A percentile compares a stretch with the other conserved stretches of the same genome.
phyloP scores from a whole-genome alignment of 2,113 vertebrate species.

The Daboia siamensis region DNA sequence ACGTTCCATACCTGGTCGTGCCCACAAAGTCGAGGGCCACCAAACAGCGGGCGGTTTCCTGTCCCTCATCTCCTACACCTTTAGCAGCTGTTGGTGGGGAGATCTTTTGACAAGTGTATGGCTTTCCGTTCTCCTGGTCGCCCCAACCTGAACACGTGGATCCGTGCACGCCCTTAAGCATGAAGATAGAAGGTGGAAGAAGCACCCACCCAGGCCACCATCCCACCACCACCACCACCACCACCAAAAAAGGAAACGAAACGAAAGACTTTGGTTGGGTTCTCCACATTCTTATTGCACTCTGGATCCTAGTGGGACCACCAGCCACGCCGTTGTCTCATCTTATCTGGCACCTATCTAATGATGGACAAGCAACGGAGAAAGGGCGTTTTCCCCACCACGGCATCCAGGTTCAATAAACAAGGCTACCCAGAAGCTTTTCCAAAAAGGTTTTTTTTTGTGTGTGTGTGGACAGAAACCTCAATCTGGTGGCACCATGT shows the following conservation, averaged over 20 bases:
- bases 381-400: slow-evolving; percentile 41
- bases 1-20: slow-evolving; percentile 57
- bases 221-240: background rate
- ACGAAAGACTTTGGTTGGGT: slow-evolving; percentile 64
- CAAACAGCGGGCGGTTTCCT: slow-evolving; percentile 54
- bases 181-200: background rate
- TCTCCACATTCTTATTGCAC: slow-evolving; percentile 62
- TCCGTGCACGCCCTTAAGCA: slow-evolving; percentile 24
- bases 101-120: slow-evolving; percentile 61
- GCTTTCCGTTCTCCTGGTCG: slow-evolving; percentile 46
- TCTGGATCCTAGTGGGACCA: slow-evolving; percentile 55
- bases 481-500: slow-evolving; percentile 34
- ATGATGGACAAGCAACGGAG: slow-evolving; percentile 49
- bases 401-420: slow-evolving; percentile 63
- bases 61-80: slow-evolving; percentile 65
- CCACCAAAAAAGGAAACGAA: slow-evolving; percentile 59
- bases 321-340: slow-evolving; percentile 54
- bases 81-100: slow-evolving; percentile 71
- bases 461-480: background rate
- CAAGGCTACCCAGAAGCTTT: slow-evolving; percentile 54
- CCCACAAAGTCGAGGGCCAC: slow-evolving; percentile 63
- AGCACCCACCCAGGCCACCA: background rate
- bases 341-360: slow-evolving; percentile 56
- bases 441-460: slow-evolving; percentile 30
- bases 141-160: slow-evolving; percentile 12